These are phyloP conservation scores for Calameuta pallipes DNA, from an alignment of 2,888 invertebrate genomes.

Conservation along the genomic window DNA sequence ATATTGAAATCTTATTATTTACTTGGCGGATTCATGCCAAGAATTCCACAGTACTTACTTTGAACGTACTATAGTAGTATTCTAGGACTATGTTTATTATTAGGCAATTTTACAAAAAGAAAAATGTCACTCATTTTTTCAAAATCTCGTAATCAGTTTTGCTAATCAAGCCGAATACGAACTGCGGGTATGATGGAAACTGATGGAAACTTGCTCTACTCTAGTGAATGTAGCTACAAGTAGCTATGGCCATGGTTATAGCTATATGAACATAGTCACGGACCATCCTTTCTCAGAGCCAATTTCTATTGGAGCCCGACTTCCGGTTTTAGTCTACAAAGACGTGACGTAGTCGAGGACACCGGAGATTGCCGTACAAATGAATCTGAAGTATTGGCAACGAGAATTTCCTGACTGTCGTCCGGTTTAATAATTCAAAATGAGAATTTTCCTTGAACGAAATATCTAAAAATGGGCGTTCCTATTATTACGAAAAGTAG, in stretches of 20 bases:
- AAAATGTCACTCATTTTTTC: conserved; percentile 34
- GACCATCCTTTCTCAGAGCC: neutral
- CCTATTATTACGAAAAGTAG: too few relatives aligned
- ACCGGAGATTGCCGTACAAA: conserved; percentile 48
- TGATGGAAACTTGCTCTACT: too few relatives aligned
- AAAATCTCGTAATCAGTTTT: conserved; percentile 39
- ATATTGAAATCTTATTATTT: too few relatives aligned
- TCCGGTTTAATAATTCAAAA: conserved; percentile 9
- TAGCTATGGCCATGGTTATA: too few relatives aligned
- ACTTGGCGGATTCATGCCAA: too few relatives aligned
- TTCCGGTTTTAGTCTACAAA: conserved; percentile 33
- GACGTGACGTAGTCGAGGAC: conserved; percentile 31
- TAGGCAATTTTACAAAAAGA: neutral
- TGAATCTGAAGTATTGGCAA: conserved; percentile 52
- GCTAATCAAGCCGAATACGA: conserved; percentile 36
- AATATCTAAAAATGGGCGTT: too few relatives aligned
- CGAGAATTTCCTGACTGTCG: conserved; percentile 42
- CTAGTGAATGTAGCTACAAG: too few relatives aligned
- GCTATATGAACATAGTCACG: too few relatives aligned
- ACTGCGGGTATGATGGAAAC: conserved; percentile 14
- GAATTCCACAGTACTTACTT: too few relatives aligned
- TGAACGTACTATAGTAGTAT: too few relatives aligned
- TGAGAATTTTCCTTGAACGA: too few relatives aligned
- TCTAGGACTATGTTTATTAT: too few relatives aligned
- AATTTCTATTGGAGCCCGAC: conserved; percentile 20